Evolutionary conservation across 2,888 invertebrate genomes (phyloP).

Genomic region (Orthosia cruda): DNA sequence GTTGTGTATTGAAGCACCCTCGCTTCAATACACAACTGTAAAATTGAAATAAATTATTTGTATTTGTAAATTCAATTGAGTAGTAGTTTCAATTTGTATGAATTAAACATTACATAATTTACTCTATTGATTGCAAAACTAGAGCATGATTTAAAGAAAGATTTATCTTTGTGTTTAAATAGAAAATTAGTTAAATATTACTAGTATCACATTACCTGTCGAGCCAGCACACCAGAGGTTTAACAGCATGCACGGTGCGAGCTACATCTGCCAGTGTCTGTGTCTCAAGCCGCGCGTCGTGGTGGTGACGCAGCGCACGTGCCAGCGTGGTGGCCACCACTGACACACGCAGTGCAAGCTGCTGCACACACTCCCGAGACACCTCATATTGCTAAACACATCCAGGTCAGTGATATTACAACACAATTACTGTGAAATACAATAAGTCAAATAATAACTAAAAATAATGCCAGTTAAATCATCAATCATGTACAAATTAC

Average conservation of each 20-base stretch:
- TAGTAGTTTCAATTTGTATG: neutral
- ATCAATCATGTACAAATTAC: slow-evolving; percentile 46
- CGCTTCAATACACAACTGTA: too few relatives aligned
- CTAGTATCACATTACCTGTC: slow-evolving; percentile 92
- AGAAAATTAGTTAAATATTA: neutral
- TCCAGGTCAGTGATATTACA: slow-evolving; percentile 50
- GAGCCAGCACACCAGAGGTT: slow-evolving; percentile 97
- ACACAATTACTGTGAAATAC: slow-evolving; percentile 43
- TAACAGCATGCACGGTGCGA: slow-evolving; percentile 96
- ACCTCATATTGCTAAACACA: slow-evolving; percentile 96
- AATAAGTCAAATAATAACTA: slow-evolving; percentile 32
- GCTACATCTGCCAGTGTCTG: slow-evolving; percentile 97
- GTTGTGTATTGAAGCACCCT: too few relatives aligned
- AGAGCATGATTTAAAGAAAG: neutral
- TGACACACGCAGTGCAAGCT: slow-evolving; percentile 96
- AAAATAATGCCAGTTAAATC: slow-evolving; percentile 26
- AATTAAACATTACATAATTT: neutral
- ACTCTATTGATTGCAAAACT: neutral
- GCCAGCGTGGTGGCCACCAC: slow-evolving; percentile 95
- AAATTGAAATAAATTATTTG: too few relatives aligned
- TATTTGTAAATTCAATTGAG: too few relatives aligned
- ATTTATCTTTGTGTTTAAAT: neutral
- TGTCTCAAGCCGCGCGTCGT: slow-evolving; percentile 94
- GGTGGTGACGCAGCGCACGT: slow-evolving; percentile 94
- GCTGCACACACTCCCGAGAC: slow-evolving; percentile 98